These are phyloP conservation scores for Lycorma delicatula DNA, from an alignment of 1,140 invertebrate genomes.

Conservation along the genomic window DNA sequence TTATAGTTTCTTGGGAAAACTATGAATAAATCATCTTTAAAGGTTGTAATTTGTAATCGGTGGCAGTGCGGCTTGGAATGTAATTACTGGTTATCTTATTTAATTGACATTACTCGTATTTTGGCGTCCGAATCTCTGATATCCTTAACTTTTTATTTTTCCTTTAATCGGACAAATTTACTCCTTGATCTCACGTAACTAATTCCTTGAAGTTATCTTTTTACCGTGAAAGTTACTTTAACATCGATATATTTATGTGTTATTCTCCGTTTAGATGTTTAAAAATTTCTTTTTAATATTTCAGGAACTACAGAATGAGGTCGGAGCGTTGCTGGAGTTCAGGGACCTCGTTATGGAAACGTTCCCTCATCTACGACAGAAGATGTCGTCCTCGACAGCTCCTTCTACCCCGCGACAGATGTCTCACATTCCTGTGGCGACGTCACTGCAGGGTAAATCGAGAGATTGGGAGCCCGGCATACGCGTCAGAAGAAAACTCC, in stretches of 20 bases:
- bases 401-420: constrained; percentile 15
- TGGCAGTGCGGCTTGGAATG: no score
- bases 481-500: constrained; percentile 58
- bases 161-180: not conserved
- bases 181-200: not conserved
- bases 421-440: constrained; percentile 10
- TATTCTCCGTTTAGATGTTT: not conserved
- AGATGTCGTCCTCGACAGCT: constrained; percentile 48
- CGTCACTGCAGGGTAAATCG: constrained; percentile 8
- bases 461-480: constrained; percentile 70
- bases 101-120: not conserved
- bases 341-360: constrained; percentile 85
- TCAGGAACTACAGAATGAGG: constrained; percentile 82
- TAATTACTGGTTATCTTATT: not conserved
- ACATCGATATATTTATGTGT: not conserved
- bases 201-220: not conserved
- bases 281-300: constrained; percentile 12
- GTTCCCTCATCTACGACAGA: constrained; percentile 76
- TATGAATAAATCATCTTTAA: not conserved
- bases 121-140: not conserved
- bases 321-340: constrained; percentile 78
- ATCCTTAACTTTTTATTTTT: not conserved
- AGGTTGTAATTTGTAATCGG: no score
- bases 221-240: not conserved
- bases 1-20: not conserved